phyloP scores from a whole-genome alignment of 2,888 invertebrate genomes.

The Microctonus hyperodae region DNA sequence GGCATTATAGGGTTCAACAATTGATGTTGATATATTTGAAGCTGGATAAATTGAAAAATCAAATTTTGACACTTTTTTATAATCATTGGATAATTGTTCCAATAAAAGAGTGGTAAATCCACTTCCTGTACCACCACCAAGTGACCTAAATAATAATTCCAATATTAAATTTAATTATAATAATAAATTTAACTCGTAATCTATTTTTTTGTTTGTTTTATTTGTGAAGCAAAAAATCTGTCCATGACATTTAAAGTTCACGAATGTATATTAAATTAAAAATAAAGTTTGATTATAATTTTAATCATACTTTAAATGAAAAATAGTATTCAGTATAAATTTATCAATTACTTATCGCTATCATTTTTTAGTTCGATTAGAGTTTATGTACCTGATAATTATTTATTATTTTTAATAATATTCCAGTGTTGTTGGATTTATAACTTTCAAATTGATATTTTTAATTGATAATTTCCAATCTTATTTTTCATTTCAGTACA shows the following conservation, averaged over 20 bases:
- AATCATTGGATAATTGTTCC: constrained; percentile 70
- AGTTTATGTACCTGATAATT: too few relatives aligned
- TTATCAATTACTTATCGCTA: too few relatives aligned
- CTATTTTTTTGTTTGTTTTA: background rate
- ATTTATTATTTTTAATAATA: too few relatives aligned
- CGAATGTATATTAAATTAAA: too few relatives aligned
- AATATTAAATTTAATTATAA: constrained; percentile 45
- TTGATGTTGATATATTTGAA: constrained; percentile 78
- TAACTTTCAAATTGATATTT: too few relatives aligned
- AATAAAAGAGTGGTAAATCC: constrained; percentile 76
- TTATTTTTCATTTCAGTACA: too few relatives aligned
- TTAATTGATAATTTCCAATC: too few relatives aligned
- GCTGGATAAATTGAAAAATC: constrained; percentile 85
- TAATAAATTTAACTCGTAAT: constrained; percentile 6
- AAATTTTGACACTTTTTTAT: constrained; percentile 70
- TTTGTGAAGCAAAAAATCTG: background rate
- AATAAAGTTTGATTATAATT: too few relatives aligned
- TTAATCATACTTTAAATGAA: too few relatives aligned
- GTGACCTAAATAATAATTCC: constrained; percentile 64
- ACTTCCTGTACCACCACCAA: constrained; percentile 82
- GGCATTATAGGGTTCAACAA: constrained; percentile 82
- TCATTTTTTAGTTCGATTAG: too few relatives aligned
- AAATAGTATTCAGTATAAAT: too few relatives aligned
- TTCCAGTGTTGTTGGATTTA: too few relatives aligned
- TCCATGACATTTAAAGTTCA: background rate